Percentiles rank a stretch among this genome's conserved stretches.
Conservation (phyloP, 2,888 invertebrate species). For the Microchrysa polita region DNA sequence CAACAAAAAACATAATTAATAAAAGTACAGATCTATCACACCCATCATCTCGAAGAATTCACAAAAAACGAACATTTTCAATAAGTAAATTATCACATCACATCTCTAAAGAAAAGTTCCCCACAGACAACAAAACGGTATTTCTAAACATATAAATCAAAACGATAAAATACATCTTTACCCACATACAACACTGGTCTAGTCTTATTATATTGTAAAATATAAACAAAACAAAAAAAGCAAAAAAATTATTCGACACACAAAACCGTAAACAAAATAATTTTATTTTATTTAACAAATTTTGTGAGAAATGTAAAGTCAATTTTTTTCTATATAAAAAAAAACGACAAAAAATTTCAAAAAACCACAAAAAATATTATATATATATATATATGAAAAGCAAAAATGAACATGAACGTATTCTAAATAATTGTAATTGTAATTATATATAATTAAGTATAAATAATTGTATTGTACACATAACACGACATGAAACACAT, state of each 20-base stretch:
- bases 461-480: no score
- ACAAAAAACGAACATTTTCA: no score
- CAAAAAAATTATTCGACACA: slow-evolving; percentile 42
- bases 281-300: slow-evolving; percentile 46
- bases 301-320: slow-evolving; percentile 47
- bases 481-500: no score
- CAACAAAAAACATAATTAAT: no score
- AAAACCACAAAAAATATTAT: no score
- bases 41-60: no score
- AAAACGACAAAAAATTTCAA: neutral
- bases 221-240: slow-evolving; percentile 23
- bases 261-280: slow-evolving; percentile 13
- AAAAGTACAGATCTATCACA: no score
- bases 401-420: slow-evolving; percentile 39
- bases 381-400: slow-evolving; percentile 43
- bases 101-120: no score
- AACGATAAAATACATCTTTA: slow-evolving; percentile 6
- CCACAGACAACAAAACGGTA: no score
- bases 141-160: neutral
- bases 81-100: no score
- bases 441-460: no score
- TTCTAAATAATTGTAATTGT: slow-evolving; percentile 43
- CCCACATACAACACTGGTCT: no score
- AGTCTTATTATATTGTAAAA: neutral
- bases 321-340: slow-evolving; percentile 45